Evolutionary conservation across 2,113 vertebrate genomes (phyloP).

Genomic region (Petrocephalus microphthalmus): DNA sequence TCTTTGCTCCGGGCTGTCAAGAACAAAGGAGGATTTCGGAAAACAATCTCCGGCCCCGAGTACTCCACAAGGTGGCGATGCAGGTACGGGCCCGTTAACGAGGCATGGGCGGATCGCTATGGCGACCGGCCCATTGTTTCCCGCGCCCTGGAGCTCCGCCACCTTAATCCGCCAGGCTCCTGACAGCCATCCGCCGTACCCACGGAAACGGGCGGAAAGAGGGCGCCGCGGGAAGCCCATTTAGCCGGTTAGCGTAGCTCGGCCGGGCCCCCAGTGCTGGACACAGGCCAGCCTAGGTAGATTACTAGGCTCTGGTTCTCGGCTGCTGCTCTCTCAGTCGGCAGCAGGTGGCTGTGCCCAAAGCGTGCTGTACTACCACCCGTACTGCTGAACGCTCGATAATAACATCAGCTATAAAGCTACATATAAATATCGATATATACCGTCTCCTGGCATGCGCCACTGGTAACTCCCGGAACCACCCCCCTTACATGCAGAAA

Average conservation of each 20-base stretch:
- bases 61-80: neutral
- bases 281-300: neutral
- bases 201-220: neutral
- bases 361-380: neutral
- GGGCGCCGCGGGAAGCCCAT: neutral
- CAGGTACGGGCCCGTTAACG: neutral
- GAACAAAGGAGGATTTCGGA: neutral
- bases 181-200: neutral
- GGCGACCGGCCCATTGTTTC: neutral
- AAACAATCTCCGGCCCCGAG: neutral
- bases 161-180: neutral
- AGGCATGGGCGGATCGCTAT: neutral
- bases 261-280: neutral
- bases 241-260: neutral
- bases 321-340: neutral
- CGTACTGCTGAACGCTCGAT: neutral
- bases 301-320: neutral
- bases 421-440: too few relatives aligned
- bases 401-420: too few relatives aligned
- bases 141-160: neutral
- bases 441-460: too few relatives aligned
- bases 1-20: neutral
- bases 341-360: neutral
- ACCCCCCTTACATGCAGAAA: neutral
- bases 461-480: neutral